Evolutionary conservation across 2,113 vertebrate genomes (phyloP).

Genomic region (Pelecanoides urinatrix): DNA sequence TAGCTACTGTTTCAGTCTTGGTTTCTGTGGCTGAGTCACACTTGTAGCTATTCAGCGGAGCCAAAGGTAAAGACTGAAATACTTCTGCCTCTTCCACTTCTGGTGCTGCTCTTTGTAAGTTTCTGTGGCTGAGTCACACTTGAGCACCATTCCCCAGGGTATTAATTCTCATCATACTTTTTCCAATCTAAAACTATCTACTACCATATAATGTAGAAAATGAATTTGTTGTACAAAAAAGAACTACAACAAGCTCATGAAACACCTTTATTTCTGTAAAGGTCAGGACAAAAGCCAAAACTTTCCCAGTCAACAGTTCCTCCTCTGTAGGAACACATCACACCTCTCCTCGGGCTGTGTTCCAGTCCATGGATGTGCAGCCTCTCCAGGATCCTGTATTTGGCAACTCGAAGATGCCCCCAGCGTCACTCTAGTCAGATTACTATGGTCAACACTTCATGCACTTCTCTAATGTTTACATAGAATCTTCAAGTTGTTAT

Average conservation of each 20-base stretch:
- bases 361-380: background rate
- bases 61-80: background rate
- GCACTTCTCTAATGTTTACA: background rate
- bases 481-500: background rate
- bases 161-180: background rate
- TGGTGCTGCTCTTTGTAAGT: background rate
- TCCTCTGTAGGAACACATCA: background rate
- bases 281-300: background rate
- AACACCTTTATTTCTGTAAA: constrained; percentile 12
- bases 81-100: background rate
- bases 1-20: background rate
- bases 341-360: background rate
- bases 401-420: background rate
- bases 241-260: background rate
- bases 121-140: background rate
- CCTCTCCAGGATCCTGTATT: background rate
- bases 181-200: background rate
- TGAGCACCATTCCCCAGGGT: too few species aligned
- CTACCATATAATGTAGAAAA: background rate
- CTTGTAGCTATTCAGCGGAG: background rate
- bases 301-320: background rate
- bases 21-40: too few species aligned
- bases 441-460: background rate
- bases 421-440: background rate
- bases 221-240: background rate